phyloP scores from a whole-genome alignment of 2,888 invertebrate species.

The Fabriciana adippe region DNA sequence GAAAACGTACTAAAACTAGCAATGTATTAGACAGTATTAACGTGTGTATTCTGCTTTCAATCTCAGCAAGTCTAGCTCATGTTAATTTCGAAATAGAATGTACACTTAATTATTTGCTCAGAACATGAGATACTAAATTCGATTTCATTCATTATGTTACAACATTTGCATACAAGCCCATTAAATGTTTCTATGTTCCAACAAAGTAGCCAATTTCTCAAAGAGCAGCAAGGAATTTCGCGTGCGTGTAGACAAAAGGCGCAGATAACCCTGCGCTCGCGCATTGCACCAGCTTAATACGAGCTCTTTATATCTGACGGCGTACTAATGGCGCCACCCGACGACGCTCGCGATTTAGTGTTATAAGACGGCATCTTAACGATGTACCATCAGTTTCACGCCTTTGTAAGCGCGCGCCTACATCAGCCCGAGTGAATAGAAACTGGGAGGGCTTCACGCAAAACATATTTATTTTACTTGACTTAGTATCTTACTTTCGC shows the following conservation, averaged over 20 bases:
- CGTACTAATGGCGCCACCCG: constrained; percentile 59
- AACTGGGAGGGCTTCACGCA: constrained; percentile 33
- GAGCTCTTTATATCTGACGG: constrained; percentile 47
- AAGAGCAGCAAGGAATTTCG: constrained; percentile 33
- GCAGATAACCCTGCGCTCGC: constrained; percentile 35
- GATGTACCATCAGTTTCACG: constrained; percentile 45
- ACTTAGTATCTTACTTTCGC: constrained; percentile 30
- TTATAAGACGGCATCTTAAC: constrained; percentile 44
- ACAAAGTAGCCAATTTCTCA: constrained; percentile 40
- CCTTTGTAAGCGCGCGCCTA: constrained; percentile 35
- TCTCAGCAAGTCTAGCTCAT: constrained; percentile 8
- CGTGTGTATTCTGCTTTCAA: neutral
- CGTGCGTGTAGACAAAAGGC: constrained; percentile 37
- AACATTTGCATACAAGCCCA: constrained; percentile 33
- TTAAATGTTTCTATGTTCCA: constrained; percentile 30
- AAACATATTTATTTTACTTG: constrained; percentile 34
- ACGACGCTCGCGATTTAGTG: constrained; percentile 48
- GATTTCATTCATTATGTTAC: constrained; percentile 25
- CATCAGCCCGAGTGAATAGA: constrained; percentile 32
- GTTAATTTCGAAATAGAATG: constrained; percentile 22
- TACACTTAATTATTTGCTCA: constrained; percentile 23
- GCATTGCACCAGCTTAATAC: constrained; percentile 33
- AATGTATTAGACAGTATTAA: neutral
- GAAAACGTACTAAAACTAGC: neutral
- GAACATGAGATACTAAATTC: constrained; percentile 24